These are phyloP conservation scores for Microcebus jonahi DNA, from an alignment of 2,113 vertebrate species.

Conservation along the genomic window DNA sequence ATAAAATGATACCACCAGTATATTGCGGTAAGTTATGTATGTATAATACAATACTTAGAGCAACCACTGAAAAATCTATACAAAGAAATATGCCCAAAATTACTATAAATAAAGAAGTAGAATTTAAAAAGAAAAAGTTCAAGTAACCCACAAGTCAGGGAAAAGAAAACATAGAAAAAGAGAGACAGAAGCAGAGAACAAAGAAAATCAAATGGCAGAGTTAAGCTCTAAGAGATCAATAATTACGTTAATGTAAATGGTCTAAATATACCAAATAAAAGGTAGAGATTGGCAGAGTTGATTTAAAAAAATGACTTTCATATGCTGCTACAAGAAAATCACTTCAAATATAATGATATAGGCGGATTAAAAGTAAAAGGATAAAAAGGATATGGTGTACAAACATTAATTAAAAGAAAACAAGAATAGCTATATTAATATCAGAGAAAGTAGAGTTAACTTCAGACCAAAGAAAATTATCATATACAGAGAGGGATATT, in stretches of 20 bases:
- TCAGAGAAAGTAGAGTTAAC: not conserved
- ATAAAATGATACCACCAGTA: not conserved
- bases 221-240: not conserved
- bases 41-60: not conserved
- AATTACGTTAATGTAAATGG: not conserved
- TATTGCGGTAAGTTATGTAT: not conserved
- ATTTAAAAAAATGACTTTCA: not conserved
- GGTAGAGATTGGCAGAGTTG: not conserved
- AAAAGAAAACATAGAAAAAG: not conserved
- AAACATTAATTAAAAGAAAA: not conserved
- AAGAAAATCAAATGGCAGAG: not conserved
- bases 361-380: not conserved
- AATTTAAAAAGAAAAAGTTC: not conserved
- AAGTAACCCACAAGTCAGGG: not conserved
- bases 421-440: not conserved
- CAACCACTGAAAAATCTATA: not conserved
- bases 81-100: not conserved
- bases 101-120: not conserved
- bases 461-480: not conserved
- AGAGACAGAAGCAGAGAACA: not conserved
- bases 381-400: not conserved
- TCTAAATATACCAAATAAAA: not conserved
- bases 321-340: not conserved
- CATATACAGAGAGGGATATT: not conserved
- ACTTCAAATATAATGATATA: not conserved